These are phyloP conservation scores for Cyrtodaria siliqua DNA, from an alignment of 2,888 invertebrate genomes.

Conservation along the genomic window DNA sequence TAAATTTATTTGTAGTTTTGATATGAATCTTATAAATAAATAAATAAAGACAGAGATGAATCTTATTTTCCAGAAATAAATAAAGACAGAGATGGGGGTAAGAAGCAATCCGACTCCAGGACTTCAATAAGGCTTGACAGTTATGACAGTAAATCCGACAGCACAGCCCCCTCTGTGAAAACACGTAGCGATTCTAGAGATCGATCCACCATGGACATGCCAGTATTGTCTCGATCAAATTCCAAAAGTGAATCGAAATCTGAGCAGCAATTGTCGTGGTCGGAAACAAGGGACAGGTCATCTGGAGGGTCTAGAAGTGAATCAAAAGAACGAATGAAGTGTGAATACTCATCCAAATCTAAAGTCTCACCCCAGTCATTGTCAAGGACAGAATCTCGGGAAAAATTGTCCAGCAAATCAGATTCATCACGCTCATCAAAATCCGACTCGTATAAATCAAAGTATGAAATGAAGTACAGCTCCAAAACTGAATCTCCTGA, in stretches of 20 bases:
- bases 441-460: slow-evolving; percentile 21
- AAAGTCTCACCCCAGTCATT: slow-evolving; percentile 35
- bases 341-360: slow-evolving; percentile 42
- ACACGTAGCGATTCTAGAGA: slow-evolving; percentile 47
- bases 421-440: slow-evolving; percentile 35
- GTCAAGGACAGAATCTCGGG: slow-evolving; percentile 43
- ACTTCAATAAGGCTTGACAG: neutral
- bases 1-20: no score
- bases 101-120: neutral
- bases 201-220: slow-evolving; percentile 40
- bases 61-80: no score
- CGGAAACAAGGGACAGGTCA: slow-evolving; percentile 43
- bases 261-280: slow-evolving; percentile 15
- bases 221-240: slow-evolving; percentile 46
- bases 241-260: slow-evolving; percentile 25
- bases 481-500: slow-evolving; percentile 47
- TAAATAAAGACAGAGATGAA: no score
- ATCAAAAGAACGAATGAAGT: slow-evolving; percentile 35
- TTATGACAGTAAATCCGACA: neutral
- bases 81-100: slow-evolving; percentile 1
- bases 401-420: slow-evolving; percentile 26
- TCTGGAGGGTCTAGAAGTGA: slow-evolving; percentile 28
- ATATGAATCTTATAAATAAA: no score
- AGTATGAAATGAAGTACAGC: slow-evolving; percentile 38
- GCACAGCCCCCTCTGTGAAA: slow-evolving; percentile 1